Evolutionary conservation across 2,113 vertebrate genomes (phyloP), one percentile per base, ranked within the genome.

Genomic region (Crotalus helleri): DNA sequence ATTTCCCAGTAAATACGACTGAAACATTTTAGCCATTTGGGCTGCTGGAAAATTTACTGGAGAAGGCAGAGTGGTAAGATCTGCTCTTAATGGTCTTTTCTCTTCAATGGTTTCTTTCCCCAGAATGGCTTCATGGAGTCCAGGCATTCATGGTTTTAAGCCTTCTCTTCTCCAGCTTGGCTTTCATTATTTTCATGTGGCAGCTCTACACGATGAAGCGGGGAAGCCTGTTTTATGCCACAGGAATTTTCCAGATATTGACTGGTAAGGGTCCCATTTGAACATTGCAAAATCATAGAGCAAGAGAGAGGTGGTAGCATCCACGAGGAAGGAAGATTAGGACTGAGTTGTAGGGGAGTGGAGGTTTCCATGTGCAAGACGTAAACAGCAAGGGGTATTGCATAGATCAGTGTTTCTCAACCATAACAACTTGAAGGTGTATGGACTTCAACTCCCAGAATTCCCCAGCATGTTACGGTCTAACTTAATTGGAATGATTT

Each of bases 221-320:
- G 93, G 98, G 99, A 33, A 98, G 98, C 3, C 98, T 99, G 85
- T 99, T 99, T 97, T 99, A 99, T 29, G 98, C 98, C 95, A 99
- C 99, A 0, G 99, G 98, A 53, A 90, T 99, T 91, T 99, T 98
- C 96, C 99, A 99, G 96, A 96, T 98, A 29, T 98, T 98, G 88
- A 97, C 98, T 97, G 98, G 99, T 99, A 55, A 97, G 96, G 85
- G 12, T 19, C 23, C 23, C 3, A 85, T 19, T 7, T 53, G n/a
- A 21, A 26, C 2, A 11, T 9, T 13, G 46, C 33, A 29, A 24
- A 49, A 51, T 29, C 21, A 26, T 51, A 81, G 51, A 33, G 11
- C 58, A 85, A 85, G 74, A 81, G 74, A 44, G n/a, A 33, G 15
- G 17, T 39, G 74, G 7, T 81, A 44, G 6, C 17, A 39, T 39